phyloP scores from a whole-genome alignment of 2,113 vertebrate species.

The human region GRCh38 chr3:191432501-191433000 shows the following conservation, averaged over 20 bases:
- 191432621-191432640: not conserved
- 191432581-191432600: not conserved
- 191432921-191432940: not conserved
- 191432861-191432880: not conserved
- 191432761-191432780: not conserved
- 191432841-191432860: not conserved
- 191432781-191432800: not conserved
- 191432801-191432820: not conserved
- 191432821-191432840: not conserved
- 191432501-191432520: not conserved
- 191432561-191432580: not conserved
- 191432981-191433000: not conserved
- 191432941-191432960: not conserved
- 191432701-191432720: not conserved
- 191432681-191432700: not conserved
- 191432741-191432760: not conserved
- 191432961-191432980: not conserved
- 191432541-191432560: not conserved
- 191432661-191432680: not conserved
- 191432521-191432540: not conserved
- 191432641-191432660: not conserved
- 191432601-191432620: not conserved
- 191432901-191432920: not conserved
- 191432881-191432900: not conserved
- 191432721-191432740: not conserved